phyloP scores from a whole-genome alignment of 2,797 vertebrate genomes.

The Sitta carolinensis region DNA sequence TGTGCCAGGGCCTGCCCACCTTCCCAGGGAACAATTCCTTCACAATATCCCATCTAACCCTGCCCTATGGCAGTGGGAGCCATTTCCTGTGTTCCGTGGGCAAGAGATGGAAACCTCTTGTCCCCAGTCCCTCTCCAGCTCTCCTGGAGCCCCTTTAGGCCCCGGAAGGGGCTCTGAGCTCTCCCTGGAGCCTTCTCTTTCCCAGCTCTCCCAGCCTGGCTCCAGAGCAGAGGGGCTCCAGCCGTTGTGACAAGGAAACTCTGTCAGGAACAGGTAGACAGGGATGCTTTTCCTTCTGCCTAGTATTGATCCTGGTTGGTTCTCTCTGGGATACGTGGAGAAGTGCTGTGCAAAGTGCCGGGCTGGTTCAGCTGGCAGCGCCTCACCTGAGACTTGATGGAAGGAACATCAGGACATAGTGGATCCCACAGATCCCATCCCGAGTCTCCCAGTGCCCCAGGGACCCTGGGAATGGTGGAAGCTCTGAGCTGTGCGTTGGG shows the following conservation, averaged over 20 bases:
- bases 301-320: background rate
- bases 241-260: background rate
- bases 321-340: accelerated
- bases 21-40: accelerated
- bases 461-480: background rate
- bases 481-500: background rate
- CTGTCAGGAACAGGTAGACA: background rate
- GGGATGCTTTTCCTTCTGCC: background rate
- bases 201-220: background rate
- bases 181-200: background rate
- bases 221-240: background rate
- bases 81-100: background rate
- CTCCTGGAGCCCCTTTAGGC: background rate
- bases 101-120: background rate
- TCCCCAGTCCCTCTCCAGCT: background rate
- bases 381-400: background rate
- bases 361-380: background rate
- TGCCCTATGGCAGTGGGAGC: background rate
- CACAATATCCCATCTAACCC: accelerated
- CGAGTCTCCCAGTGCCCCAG: background rate
- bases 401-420: accelerated
- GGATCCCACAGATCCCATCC: background rate
- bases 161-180: accelerated
- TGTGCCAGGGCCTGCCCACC: background rate
- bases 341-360: background rate